Conservation (phyloP, 1,140 invertebrate genomes). For the Copidosoma floridanum region DNA sequence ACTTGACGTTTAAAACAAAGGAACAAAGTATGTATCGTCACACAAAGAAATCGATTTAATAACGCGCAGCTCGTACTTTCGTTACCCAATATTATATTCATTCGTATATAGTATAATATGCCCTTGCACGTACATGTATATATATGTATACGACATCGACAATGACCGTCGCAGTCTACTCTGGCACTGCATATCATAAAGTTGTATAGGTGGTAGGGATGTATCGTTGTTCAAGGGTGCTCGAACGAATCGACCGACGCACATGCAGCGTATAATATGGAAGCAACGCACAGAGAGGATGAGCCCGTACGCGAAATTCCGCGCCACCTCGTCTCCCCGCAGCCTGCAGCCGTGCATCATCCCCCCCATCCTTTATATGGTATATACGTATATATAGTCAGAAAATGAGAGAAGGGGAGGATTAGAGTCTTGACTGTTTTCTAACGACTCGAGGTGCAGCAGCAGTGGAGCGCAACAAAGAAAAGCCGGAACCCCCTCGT, state of each 20-base stretch:
- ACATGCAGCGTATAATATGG: no score
- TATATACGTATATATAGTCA: no score
- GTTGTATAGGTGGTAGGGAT: no score
- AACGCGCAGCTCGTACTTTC: no score
- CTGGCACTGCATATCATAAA: no score
- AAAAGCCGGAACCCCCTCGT: slow-evolving; percentile 9
- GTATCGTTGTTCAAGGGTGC: slow-evolving; percentile 12
- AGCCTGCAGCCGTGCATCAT: neutral
- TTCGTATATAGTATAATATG: no score
- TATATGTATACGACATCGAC: neutral
- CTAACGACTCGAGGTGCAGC: slow-evolving; percentile 3
- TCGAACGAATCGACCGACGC: slow-evolving; percentile 6
- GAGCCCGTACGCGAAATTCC: slow-evolving; percentile 2
- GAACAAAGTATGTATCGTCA: no score
- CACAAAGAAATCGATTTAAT: no score
- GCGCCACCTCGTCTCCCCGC: neutral
- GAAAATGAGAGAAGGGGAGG: neutral
- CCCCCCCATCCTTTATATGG: neutral
- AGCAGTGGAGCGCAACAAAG: neutral
- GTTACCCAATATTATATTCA: no score
- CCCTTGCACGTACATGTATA: neutral
- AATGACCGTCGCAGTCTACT: no score
- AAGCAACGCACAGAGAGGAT: no score
- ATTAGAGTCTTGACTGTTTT: slow-evolving; percentile 6
- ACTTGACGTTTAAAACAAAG: no score